Conservation (phyloP, 1,140 invertebrate species). For the Formica selysi region DNA sequence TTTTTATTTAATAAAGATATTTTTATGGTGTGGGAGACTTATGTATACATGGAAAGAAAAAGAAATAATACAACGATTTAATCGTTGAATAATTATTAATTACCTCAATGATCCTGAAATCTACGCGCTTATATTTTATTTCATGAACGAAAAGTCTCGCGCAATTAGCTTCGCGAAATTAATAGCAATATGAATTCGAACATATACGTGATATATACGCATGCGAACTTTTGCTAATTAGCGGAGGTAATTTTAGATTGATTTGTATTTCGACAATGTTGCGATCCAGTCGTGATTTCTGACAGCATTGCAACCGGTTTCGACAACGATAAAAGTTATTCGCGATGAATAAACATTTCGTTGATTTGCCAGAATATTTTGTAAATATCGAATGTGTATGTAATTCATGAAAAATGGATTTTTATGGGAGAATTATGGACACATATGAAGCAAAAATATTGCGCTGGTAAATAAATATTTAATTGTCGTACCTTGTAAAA, state of each 20-base stretch:
- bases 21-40: neutral
- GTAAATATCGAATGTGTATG: conserved; percentile 20
- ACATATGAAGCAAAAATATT: neutral
- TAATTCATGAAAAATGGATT: neutral
- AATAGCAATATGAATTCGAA: conserved; percentile 34
- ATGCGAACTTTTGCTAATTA: conserved; percentile 26
- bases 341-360: conserved; percentile 4
- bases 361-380: neutral
- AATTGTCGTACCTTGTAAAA: conserved; percentile 8
- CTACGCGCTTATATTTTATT: conserved; percentile 4
- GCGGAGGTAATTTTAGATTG: conserved; percentile 39
- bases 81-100: conserved; percentile 14
- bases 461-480: neutral
- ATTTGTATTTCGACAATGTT: conserved; percentile 16
- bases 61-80: neutral
- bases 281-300: conserved; percentile 13
- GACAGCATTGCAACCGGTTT: neutral
- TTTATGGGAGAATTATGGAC: conserved; percentile 23
- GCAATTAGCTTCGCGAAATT: conserved; percentile 22
- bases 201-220: neutral
- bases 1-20: neutral
- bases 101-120: conserved; percentile 1
- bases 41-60: neutral
- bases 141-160: conserved; percentile 8
- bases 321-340: neutral